Conservation (phyloP, 2,797 vertebrate genomes). For the Enteromius fasciolatus region DNA sequence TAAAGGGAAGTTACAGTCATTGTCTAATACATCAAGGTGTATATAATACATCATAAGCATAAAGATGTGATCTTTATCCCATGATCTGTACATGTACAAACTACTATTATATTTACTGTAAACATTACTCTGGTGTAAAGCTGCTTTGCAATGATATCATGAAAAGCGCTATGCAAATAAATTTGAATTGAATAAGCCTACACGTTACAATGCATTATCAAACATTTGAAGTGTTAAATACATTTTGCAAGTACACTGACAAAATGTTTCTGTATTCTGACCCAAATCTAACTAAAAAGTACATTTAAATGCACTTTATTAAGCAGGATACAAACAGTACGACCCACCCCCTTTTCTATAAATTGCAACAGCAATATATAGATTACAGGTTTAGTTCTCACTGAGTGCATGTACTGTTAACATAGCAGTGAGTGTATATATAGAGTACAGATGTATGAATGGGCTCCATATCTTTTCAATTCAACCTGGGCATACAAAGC, state of each 20-base stretch:
- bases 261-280: neutral
- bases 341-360: neutral
- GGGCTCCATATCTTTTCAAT: neutral
- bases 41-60: too few species aligned
- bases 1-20: neutral
- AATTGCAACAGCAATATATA: neutral
- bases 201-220: neutral
- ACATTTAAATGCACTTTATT: neutral
- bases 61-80: too few species aligned
- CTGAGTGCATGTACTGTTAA: neutral
- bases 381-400: neutral
- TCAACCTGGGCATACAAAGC: neutral
- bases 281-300: neutral
- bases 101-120: too few species aligned
- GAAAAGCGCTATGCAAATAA: too few species aligned
- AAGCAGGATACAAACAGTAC: neutral
- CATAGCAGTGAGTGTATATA: neutral
- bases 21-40: neutral
- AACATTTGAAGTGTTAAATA: neutral
- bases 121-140: too few species aligned
- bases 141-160: too few species aligned
- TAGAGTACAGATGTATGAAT: neutral
- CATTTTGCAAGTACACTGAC: neutral
- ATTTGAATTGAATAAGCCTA: neutral
- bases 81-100: too few species aligned